Percentiles rank a stretch among this genome's conserved stretches.
Evolutionary conservation across 1,140 invertebrate genomes (phyloP).

Genomic region (Psilanteris sp.): DNA sequence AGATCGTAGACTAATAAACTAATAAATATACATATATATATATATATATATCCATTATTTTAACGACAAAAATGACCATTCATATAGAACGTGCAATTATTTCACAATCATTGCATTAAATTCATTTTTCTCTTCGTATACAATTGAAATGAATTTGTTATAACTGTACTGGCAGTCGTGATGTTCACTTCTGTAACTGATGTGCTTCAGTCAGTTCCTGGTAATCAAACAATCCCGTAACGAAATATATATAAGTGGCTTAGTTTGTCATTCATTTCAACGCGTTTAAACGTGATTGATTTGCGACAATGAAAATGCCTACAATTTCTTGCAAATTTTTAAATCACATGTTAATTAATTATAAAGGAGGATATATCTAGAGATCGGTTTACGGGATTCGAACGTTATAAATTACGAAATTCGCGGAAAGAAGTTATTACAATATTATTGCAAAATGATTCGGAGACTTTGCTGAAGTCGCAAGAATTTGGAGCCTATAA

Average conservation of each 20-base stretch:
- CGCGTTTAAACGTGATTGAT: constrained; percentile 13
- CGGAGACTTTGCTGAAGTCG: not conserved
- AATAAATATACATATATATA: too few species aligned
- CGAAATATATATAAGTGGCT: constrained; percentile 53
- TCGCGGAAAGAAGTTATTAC: constrained; percentile 7
- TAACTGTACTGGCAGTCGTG: constrained; percentile 46
- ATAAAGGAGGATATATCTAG: too few species aligned
- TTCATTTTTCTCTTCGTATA: constrained; percentile 35
- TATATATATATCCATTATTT: too few species aligned
- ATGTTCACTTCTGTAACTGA: constrained; percentile 51
- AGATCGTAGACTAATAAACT: too few species aligned
- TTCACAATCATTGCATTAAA: constrained; percentile 37
- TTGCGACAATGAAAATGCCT: not conserved
- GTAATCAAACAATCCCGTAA: constrained; percentile 53
- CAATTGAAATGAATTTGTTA: too few species aligned
- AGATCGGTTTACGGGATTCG: too few species aligned
- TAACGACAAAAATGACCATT: constrained; percentile 7
- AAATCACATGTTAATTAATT: too few species aligned
- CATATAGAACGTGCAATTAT: constrained; percentile 30
- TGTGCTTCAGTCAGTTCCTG: constrained; percentile 60
- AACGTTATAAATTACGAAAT: too few species aligned
- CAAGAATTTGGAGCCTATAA: constrained; percentile 10
- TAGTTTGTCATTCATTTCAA: constrained; percentile 56
- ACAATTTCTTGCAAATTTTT: too few species aligned
- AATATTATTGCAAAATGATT: constrained; percentile 12